phyloP scores from a whole-genome alignment of 2,888 invertebrate species.

The Dexiosoma caninum region DNA sequence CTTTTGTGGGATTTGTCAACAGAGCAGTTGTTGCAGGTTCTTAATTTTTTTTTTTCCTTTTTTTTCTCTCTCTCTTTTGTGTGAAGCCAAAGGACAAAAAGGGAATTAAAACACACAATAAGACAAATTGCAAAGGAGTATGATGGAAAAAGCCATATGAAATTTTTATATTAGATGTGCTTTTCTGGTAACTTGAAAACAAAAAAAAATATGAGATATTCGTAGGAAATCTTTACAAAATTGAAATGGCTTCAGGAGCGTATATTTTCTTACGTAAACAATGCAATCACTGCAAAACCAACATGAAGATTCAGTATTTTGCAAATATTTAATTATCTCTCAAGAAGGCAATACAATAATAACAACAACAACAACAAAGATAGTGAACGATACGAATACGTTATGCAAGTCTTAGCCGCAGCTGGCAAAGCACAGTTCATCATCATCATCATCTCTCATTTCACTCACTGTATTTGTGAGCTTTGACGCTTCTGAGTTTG shows the following conservation, averaged over 20 bases:
- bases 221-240: neutral
- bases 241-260: neutral
- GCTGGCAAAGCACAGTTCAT: slow-evolving; percentile 32
- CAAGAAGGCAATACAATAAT: neutral
- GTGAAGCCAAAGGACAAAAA: neutral
- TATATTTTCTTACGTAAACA: neutral
- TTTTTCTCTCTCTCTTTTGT: neutral
- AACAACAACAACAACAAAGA: slow-evolving; percentile 9
- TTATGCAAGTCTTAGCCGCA: slow-evolving; percentile 6
- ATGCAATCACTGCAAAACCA: neutral
- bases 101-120: slow-evolving; percentile 18
- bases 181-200: neutral
- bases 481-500: neutral
- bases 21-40: slow-evolving; percentile 21
- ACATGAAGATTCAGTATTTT: slow-evolving; percentile 25
- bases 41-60: slow-evolving; percentile 1
- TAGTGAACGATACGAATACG: slow-evolving; percentile 10
- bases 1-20: slow-evolving; percentile 65
- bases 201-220: too few species aligned
- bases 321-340: slow-evolving; percentile 53
- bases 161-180: neutral
- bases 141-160: neutral
- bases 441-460: neutral
- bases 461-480: neutral
- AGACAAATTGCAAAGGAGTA: neutral